Conservation (phyloP, 2,888 invertebrate genomes). For the Elmis aenea region DNA sequence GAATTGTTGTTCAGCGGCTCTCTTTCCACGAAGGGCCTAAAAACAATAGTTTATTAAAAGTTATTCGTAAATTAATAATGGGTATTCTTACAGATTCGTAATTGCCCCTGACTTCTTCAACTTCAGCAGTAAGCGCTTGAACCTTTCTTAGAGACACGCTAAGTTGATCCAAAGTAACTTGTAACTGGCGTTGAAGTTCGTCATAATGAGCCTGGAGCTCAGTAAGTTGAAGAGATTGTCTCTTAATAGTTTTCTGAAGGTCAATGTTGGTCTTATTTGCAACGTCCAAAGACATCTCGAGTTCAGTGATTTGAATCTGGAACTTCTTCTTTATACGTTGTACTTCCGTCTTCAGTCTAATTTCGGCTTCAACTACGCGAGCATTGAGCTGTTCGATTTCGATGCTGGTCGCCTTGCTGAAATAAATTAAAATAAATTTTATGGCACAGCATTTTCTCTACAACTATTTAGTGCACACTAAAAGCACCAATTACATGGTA, state of each 20-base stretch:
- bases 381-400: slow-evolving; percentile 95
- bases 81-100: slow-evolving; percentile 65
- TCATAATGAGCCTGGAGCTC: slow-evolving; percentile 95
- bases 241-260: slow-evolving; percentile 96
- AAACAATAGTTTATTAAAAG: slow-evolving; percentile 15
- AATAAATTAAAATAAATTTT: slow-evolving; percentile 28
- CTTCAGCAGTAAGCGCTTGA: slow-evolving; percentile 87
- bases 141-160: slow-evolving; percentile 86
- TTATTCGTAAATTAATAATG: not conserved
- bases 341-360: slow-evolving; percentile 92
- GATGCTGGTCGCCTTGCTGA: slow-evolving; percentile 94
- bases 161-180: slow-evolving; percentile 90
- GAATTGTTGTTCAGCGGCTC: slow-evolving; percentile 80
- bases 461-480: too few relatives aligned
- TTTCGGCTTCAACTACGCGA: slow-evolving; percentile 94
- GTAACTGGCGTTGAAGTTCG: slow-evolving; percentile 92
- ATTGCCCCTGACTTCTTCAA: slow-evolving; percentile 92
- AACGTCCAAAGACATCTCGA: slow-evolving; percentile 94
- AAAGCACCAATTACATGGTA: too few relatives aligned
- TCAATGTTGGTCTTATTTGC: slow-evolving; percentile 98
- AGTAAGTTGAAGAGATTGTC: slow-evolving; percentile 84
- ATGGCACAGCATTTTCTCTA: not conserved
- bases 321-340: slow-evolving; percentile 98
- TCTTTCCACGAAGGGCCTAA: slow-evolving; percentile 87
- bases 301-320: slow-evolving; percentile 94